Percentiles rank a stretch among this genome's conserved stretches.
Evolutionary conservation across 2,888 invertebrate species (phyloP).

Genomic region (Fragum sueziense): DNA sequence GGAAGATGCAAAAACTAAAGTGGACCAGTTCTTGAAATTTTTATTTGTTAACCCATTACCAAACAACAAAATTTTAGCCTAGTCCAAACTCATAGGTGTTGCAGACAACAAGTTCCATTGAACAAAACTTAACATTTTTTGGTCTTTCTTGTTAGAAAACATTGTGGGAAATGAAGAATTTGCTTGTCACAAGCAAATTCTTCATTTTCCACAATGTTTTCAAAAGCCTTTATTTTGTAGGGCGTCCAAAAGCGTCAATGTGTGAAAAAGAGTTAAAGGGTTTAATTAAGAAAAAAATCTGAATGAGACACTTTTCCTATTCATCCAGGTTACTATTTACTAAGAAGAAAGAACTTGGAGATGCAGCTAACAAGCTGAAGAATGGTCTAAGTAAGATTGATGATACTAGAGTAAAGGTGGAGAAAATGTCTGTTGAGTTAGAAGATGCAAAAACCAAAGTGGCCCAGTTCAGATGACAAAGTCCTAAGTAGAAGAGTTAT

Average conservation of each 20-base stretch:
- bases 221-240: too few species aligned
- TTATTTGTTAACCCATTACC: too few species aligned
- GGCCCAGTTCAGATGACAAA: constrained; percentile 87
- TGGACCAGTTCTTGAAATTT: constrained; percentile 87
- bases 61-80: too few species aligned
- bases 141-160: too few species aligned
- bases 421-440: constrained; percentile 92
- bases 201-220: too few species aligned
- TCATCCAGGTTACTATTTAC: constrained; percentile 86
- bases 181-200: background rate
- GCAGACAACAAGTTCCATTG: too few species aligned
- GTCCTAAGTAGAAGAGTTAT: too few species aligned
- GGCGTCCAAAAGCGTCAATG: too few species aligned
- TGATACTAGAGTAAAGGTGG: constrained; percentile 91
- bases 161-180: background rate
- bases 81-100: too few species aligned
- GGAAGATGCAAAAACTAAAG: constrained; percentile 88
- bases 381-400: constrained; percentile 94
- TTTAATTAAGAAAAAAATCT: too few species aligned
- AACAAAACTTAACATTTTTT: too few species aligned
- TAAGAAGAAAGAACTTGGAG: constrained; percentile 88
- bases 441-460: constrained; percentile 88
- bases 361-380: constrained; percentile 89
- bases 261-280: too few species aligned
- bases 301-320: constrained; percentile 12